phyloP scores from a whole-genome alignment of 2,797 vertebrate species.

The Simalia tracyae region DNA sequence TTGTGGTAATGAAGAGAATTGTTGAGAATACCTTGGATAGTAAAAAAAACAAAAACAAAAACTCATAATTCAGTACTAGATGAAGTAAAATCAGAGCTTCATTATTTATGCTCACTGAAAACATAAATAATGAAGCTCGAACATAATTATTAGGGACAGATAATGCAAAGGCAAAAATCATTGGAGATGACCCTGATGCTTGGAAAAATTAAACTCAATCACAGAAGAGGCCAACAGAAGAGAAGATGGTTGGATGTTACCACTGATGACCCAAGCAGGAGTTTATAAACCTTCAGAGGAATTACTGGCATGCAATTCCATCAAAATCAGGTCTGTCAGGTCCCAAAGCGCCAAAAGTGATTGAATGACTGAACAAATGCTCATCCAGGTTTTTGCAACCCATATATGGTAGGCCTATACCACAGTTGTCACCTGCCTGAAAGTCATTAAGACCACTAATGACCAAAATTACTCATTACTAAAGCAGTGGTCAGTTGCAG shows the following conservation, averaged over 20 bases:
- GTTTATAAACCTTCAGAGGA: background rate
- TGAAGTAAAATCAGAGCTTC: background rate
- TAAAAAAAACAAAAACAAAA: too few species aligned
- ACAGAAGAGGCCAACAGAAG: background rate
- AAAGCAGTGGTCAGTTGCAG: background rate
- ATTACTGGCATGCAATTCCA: background rate
- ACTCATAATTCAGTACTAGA: background rate
- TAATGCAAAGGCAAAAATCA: background rate
- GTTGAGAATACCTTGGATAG: background rate
- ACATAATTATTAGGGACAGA: background rate
- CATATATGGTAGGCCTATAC: background rate
- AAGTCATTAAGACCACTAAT: background rate
- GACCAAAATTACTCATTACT: background rate
- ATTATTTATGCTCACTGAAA: background rate
- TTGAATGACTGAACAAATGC: background rate
- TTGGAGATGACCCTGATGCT: background rate
- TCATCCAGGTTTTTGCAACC: background rate
- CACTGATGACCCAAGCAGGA: background rate
- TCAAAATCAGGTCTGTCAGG: background rate
- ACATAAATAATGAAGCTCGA: background rate
- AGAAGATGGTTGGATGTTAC: background rate
- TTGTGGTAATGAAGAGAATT: background rate
- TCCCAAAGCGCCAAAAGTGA: background rate
- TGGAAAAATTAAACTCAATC: background rate
- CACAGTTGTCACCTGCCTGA: background rate